Base-by-base conservation (phyloP, 2,797 vertebrate genomes). In the Darevskia nairensis region DNA sequence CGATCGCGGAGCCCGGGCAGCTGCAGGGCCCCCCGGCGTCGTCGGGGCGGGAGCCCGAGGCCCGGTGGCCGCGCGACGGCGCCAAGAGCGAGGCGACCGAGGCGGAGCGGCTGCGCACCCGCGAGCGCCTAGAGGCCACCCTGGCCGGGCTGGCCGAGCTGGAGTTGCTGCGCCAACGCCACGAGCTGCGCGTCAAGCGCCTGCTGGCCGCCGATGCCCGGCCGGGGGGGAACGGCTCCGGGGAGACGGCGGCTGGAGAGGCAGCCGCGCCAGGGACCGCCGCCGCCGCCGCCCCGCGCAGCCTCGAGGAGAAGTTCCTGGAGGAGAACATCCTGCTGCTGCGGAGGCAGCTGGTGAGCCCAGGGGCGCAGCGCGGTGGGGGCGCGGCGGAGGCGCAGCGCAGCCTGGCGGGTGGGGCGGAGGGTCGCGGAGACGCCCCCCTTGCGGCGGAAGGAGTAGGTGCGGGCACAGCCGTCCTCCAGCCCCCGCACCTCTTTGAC, bases 261-360 rank as follows among this genome's bases (percentile, higher is more conserved):
- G 86, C 92, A 91, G 25, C 64, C 3, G 23, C 35, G 85, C 96
- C 72, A 13, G 88, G 77, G 25, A 89, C 89, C 27, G 84, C 89
- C 27, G 84, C 88, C 21, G 86, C 94, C 94, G 82, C 32, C 61
- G 27, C 68, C 15, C 80, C 86, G 0, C 86, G 97, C 88, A 98
- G 97, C 93, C 95, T 97, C 80, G 98, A 98, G 96, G 98, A 98
- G 96, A 98, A 98, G 95, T 97, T 98, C 95, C 92, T 98, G 95
- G 98, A 97, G 96, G 97, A 98, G 94, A 98, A 98, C 94, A 98
- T 98, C 94, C 95, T 98, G 84, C 97, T 99, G 89, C 96, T 99
- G 82, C 92, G 98, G 91, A 98, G 98, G 96, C 98, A 98, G 92
- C 96, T 99, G 98, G 98, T 99, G 97, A 88, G 98, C 95, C 35